phyloP scores from a whole-genome alignment of 2,113 vertebrate genomes.

The Cheirogaleus medius region DNA sequence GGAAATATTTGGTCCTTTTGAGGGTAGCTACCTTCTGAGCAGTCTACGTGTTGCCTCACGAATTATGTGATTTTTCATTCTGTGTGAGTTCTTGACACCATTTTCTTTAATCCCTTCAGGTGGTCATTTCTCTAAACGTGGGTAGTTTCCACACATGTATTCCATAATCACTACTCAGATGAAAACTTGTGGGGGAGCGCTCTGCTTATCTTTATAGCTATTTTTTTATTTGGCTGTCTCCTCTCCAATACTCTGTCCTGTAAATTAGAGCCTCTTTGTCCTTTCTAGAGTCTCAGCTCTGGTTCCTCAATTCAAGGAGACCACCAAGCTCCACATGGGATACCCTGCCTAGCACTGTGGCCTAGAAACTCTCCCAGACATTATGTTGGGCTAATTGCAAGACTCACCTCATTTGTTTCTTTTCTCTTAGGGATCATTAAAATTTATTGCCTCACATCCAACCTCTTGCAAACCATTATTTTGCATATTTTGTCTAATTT shows the following conservation, averaged over 20 bases:
- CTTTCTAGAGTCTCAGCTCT: neutral
- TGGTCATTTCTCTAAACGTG: neutral
- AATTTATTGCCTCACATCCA: neutral
- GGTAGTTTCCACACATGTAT: neutral
- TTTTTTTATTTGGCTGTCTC: neutral
- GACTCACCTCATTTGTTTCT: neutral
- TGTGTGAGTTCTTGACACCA: neutral
- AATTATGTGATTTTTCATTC: neutral
- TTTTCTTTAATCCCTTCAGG: neutral
- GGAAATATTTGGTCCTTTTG: neutral
- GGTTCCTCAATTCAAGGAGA: neutral
- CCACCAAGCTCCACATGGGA: neutral
- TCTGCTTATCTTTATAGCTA: neutral
- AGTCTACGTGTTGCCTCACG: neutral
- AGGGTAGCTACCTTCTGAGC: neutral
- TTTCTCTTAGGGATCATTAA: slow-evolving; percentile 8
- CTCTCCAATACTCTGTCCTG: neutral
- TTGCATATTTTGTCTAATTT: neutral
- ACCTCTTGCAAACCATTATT: neutral
- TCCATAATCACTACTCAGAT: neutral
- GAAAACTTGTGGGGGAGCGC: neutral
- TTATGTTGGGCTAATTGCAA: slow-evolving; percentile 26
- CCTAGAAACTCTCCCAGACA: neutral
- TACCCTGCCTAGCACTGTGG: neutral
- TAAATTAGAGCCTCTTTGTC: neutral